phyloP scores from a whole-genome alignment of 2,113 vertebrate genomes.

The Anhinga rufa region DNA sequence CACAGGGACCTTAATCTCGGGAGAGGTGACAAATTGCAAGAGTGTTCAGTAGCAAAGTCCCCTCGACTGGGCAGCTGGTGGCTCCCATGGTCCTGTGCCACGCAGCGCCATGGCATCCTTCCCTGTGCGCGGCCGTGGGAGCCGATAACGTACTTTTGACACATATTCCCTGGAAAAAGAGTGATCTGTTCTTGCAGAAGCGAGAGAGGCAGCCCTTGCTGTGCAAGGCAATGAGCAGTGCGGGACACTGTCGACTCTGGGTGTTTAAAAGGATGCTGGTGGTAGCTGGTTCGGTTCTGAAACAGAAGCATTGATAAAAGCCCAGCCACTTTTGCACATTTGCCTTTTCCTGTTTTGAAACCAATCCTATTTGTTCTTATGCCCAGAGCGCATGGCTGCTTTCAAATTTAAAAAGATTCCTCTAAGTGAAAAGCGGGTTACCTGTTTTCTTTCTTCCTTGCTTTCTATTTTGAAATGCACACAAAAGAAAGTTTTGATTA shows the following conservation, averaged over 20 bases:
- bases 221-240: accelerated
- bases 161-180: neutral
- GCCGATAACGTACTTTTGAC: neutral
- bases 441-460: neutral
- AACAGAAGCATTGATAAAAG: neutral
- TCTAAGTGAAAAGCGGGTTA: neutral
- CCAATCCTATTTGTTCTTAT: neutral
- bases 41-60: neutral
- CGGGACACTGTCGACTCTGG: neutral
- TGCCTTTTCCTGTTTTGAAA: neutral
- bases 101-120: accelerated
- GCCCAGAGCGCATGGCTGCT: neutral
- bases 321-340: neutral
- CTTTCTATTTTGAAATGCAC: neutral
- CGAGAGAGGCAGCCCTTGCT: neutral
- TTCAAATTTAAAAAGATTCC: neutral
- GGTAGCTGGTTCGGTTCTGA: neutral
- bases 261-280: neutral
- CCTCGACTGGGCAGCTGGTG: neutral
- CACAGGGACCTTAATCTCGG: accelerated
- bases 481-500: neutral
- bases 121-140: accelerated
- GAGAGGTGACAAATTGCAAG: neutral
- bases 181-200: neutral
- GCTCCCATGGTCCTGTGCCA: neutral